A percentile compares a stretch with the other conserved stretches of the same genome.
These are phyloP conservation scores for Neosilurus mollespiculum DNA, from an alignment of 2,797 vertebrate genomes.

Conservation along the genomic window DNA sequence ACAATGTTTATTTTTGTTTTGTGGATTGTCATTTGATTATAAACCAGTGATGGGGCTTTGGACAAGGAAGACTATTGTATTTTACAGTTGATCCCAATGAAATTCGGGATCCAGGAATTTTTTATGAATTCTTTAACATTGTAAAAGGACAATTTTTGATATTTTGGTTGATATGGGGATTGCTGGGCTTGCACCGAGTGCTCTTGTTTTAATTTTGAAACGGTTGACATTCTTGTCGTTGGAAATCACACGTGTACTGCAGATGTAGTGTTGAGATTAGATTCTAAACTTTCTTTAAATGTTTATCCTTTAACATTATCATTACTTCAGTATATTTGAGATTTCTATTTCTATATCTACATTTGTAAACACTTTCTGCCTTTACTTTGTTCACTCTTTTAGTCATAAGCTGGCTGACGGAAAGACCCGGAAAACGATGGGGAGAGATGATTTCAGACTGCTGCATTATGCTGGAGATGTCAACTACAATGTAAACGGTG, in stretches of 20 bases:
- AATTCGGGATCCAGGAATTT: no score
- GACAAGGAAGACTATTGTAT: no score
- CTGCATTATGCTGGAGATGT: slow-evolving; percentile 96
- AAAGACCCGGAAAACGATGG: slow-evolving; percentile 90
- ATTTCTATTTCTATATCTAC: not conserved
- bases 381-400: slow-evolving; percentile 31
- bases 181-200: no score
- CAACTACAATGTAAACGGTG: slow-evolving; percentile 93
- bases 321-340: not conserved
- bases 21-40: no score
- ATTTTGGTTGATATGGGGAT: no score
- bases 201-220: no score
- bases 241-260: not conserved
- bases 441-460: slow-evolving; percentile 91
- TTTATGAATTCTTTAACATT: no score
- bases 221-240: not conserved
- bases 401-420: slow-evolving; percentile 96
- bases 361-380: not conserved
- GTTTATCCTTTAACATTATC: not conserved
- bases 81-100: no score
- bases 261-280: not conserved
- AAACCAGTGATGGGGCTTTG: no score
- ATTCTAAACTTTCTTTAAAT: not conserved
- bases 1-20: no score
- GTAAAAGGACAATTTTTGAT: no score